These are phyloP conservation scores for Nasua narica DNA, from an alignment of 2,797 vertebrate genomes.

Conservation along the genomic window DNA sequence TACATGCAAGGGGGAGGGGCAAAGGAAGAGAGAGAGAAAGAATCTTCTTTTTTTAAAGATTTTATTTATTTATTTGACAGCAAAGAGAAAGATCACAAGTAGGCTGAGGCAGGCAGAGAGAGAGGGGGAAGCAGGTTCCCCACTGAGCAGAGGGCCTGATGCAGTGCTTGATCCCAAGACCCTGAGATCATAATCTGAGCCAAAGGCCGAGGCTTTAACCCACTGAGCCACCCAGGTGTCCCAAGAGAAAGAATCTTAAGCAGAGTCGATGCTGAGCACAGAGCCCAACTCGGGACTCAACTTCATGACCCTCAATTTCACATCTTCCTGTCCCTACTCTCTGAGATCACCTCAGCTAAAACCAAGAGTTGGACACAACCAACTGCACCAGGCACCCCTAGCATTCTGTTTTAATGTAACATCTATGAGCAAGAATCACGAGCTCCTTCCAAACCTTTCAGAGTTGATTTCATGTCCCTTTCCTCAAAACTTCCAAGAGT, in stretches of 20 bases:
- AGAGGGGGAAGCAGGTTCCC: too few species aligned
- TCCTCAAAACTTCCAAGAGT: background rate
- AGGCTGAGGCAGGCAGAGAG: too few species aligned
- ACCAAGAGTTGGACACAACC: background rate
- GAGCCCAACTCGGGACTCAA: background rate
- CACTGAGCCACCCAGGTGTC: too few species aligned
- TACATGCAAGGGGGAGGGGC: background rate
- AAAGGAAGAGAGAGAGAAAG: background rate
- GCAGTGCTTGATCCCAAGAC: too few species aligned
- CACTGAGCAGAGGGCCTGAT: too few species aligned
- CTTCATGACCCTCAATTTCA: background rate
- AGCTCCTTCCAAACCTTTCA: background rate
- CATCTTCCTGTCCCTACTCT: too few species aligned
- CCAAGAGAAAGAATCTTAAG: background rate
- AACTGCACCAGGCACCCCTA: background rate
- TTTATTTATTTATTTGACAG: too few species aligned
- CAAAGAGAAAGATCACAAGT: too few species aligned
- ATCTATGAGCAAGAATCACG: background rate
- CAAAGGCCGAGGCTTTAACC: too few species aligned
- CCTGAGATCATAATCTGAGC: too few species aligned
- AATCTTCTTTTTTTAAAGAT: too few species aligned
- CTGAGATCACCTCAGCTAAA: background rate
- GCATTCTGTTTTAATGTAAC: background rate
- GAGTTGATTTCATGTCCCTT: background rate
- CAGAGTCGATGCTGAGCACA: background rate